These are phyloP conservation scores for Pleuronectes platessa DNA, from an alignment of 2,113 vertebrate genomes.

Conservation along the genomic window DNA sequence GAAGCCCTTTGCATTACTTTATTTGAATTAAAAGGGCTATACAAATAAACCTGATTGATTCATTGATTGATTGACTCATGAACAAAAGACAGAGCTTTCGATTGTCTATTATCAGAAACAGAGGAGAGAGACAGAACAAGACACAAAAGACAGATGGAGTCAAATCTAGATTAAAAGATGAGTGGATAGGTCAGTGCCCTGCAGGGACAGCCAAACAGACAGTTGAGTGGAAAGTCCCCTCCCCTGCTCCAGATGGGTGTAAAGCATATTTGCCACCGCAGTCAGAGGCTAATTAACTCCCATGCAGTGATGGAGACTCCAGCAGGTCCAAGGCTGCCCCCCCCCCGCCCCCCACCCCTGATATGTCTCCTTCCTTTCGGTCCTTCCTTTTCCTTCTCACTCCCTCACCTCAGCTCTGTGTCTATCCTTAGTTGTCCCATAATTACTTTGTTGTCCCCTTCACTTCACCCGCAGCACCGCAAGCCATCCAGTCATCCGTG, in stretches of 20 bases:
- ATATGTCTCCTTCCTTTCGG: slow-evolving; percentile 27
- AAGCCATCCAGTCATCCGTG: slow-evolving; percentile 28
- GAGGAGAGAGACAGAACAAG: neutral
- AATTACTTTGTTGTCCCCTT: slow-evolving; percentile 71
- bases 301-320: slow-evolving; percentile 72
- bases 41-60: too few species aligned
- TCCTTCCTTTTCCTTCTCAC: slow-evolving; percentile 38
- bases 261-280: slow-evolving; percentile 67
- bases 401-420: slow-evolving; percentile 30
- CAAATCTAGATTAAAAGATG: neutral
- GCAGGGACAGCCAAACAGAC: slow-evolving; percentile 24
- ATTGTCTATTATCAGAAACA: neutral
- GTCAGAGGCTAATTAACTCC: slow-evolving; percentile 80
- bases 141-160: slow-evolving; percentile 10
- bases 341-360: neutral
- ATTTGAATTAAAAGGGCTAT: neutral
- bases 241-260: slow-evolving; percentile 74
- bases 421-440: slow-evolving; percentile 61
- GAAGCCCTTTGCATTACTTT: neutral
- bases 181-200: slow-evolving; percentile 2
- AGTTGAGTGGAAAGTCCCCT: slow-evolving; percentile 33
- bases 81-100: neutral
- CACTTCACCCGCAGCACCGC: slow-evolving; percentile 50
- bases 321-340: slow-evolving; percentile 56
- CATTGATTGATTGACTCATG: too few species aligned